These are phyloP conservation scores for Danio aesculapii DNA, from an alignment of 2,797 vertebrate genomes.

Conservation along the genomic window DNA sequence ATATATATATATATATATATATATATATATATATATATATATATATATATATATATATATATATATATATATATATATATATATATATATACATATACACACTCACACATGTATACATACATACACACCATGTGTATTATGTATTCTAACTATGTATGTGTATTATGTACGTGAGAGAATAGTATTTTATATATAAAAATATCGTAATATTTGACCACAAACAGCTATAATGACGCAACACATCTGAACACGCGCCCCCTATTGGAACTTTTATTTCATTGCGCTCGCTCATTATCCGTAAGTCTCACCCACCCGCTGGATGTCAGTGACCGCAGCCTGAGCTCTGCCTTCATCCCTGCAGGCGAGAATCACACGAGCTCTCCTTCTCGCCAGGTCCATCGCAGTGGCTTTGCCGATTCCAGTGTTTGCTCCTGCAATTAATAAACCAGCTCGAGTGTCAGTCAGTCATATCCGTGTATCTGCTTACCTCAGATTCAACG, in stretches of 20 bases:
- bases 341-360: slow-evolving; percentile 80
- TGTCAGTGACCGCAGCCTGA: slow-evolving; percentile 83
- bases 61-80: too few species aligned
- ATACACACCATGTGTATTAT: too few species aligned
- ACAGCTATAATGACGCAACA: too few species aligned
- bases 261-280: not conserved
- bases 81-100: too few species aligned
- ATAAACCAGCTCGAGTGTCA: not conserved
- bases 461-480: not conserved
- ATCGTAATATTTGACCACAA: too few species aligned
- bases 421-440: slow-evolving; percentile 81
- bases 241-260: not conserved
- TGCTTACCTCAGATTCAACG: not conserved
- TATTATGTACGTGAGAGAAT: too few species aligned
- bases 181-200: too few species aligned
- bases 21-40: too few species aligned
- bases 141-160: too few species aligned
- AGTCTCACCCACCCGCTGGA: slow-evolving; percentile 79
- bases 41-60: too few species aligned
- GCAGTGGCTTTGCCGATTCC: slow-evolving; percentile 89
- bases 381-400: slow-evolving; percentile 85
- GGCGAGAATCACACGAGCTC: slow-evolving; percentile 88
- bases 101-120: too few species aligned
- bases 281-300: not conserved
- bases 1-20: too few species aligned